These are phyloP conservation scores for Campoplex nolae DNA, from an alignment of 2,888 invertebrate genomes.

Conservation along the genomic window DNA sequence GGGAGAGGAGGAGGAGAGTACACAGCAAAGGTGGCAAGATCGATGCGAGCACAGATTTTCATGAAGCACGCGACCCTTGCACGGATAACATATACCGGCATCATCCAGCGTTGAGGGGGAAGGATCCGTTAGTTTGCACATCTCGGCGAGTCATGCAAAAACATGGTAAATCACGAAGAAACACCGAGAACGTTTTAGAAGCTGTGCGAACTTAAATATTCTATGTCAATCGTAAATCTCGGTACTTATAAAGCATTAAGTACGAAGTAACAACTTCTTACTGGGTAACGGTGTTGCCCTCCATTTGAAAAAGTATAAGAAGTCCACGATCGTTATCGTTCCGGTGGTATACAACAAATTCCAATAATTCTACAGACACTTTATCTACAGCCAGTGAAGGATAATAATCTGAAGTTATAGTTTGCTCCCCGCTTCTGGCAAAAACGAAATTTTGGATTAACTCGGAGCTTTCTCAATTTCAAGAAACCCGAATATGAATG, in stretches of 20 bases:
- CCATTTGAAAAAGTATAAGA: not conserved
- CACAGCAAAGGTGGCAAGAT: constrained; percentile 57
- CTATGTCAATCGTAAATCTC: constrained; percentile 3
- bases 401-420: not conserved
- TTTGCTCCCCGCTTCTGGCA: not conserved
- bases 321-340: not conserved
- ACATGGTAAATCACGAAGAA: constrained; percentile 45
- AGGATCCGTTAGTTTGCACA: constrained; percentile 71
- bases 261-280: not conserved
- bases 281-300: not conserved
- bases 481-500: not conserved
- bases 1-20: not conserved
- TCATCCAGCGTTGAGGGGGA: constrained; percentile 58
- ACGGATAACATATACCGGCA: constrained; percentile 15
- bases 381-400: not conserved
- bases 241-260: not conserved
- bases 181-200: constrained; percentile 21
- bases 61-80: constrained; percentile 54
- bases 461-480: not conserved
- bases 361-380: not conserved
- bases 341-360: not conserved
- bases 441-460: not conserved
- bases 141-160: constrained; percentile 68
- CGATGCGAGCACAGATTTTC: constrained; percentile 60
- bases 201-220: constrained; percentile 17